Conservation (phyloP, 1,140 invertebrate genomes). For the Procambarus virginalis region DNA sequence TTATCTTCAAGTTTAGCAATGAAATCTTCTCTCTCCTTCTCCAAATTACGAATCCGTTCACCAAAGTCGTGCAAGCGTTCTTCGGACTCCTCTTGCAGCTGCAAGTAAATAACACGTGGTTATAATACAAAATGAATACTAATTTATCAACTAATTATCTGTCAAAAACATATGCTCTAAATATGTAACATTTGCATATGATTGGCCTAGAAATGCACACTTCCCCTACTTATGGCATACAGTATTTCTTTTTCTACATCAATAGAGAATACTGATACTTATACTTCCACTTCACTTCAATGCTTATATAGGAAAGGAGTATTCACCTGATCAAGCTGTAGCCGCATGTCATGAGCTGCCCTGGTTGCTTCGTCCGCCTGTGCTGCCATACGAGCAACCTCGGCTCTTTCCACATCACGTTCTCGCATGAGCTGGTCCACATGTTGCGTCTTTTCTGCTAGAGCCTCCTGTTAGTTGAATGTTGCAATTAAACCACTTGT, state of each 20-base stretch:
- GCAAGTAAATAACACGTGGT: not conserved
- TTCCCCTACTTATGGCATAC: not conserved
- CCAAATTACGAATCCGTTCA: conserved; percentile 83
- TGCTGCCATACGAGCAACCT: conserved; percentile 83
- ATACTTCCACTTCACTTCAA: too few relatives aligned
- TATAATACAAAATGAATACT: too few relatives aligned
- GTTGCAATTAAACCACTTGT: not conserved
- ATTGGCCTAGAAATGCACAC: too few relatives aligned
- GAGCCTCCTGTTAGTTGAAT: conserved; percentile 81
- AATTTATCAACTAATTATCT: too few relatives aligned
- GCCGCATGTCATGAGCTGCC: conserved; percentile 75
- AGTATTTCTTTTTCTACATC: too few relatives aligned
- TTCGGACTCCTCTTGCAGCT: conserved; percentile 69
- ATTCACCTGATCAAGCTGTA: conserved; percentile 65
- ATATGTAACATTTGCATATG: too few relatives aligned
- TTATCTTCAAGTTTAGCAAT: conserved; percentile 86
- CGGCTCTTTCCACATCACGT: conserved; percentile 89
- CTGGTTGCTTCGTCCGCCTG: conserved; percentile 80
- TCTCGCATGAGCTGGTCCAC: conserved; percentile 86
- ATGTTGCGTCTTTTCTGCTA: conserved; percentile 94
- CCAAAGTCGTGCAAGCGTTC: conserved; percentile 87
- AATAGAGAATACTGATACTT: too few relatives aligned
- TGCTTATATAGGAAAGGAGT: not conserved
- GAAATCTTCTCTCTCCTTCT: conserved; percentile 81
- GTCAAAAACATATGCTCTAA: too few relatives aligned